Base-by-base conservation (phyloP, 2,888 invertebrate species). In the Schrankia costaestrigalis region DNA sequence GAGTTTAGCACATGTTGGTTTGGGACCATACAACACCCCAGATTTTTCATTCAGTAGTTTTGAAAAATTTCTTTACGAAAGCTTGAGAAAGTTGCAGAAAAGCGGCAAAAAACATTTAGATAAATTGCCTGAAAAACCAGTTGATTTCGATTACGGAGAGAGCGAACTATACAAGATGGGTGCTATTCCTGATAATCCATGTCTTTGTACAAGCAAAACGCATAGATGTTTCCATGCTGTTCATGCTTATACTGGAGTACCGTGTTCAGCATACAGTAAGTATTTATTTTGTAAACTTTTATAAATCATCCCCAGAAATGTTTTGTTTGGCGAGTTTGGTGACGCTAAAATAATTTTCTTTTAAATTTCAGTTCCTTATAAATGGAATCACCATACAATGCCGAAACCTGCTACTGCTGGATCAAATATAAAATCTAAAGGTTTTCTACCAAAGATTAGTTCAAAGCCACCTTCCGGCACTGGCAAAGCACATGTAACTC, bases 171-270 rank as follows among this genome's bases (percentile, higher is more conserved):
- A 91, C 63, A 91, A 91, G 67, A 90, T 91, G 82, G 91, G 90
- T 45, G 85, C 90, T 36, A 80, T 91, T 42, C 89, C 89, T 11
- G 93, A 93, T 56, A 94, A 95, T 71, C 94, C 95, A 1, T 90
- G 94, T 47, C 89, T 94, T 38, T 97, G 97, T 71, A 95, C 95
- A 8, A 94, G 93, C 53, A 93, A 94, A 64, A 97, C 97, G 2
- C 95, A 97, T 71, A 90, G 96, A 51, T 97, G 97, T 80, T 93
- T 94, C 70, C 97, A 97, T 71, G 96, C 96, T 1, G 93, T 96
- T 6, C 96, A 97, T 73, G 96, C 97, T 13, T 97, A 97, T 69
- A 96, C 96, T 2, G 95, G 95, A 6, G 90, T 96, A 34, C 97
- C 97, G 2, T 95, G 95, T 74, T 94, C 95, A 21, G 95, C 95